Evolutionary conservation across 2,888 invertebrate species (phyloP), one percentile per base, ranked within the genome.

Genomic region (Spisula solida): DNA sequence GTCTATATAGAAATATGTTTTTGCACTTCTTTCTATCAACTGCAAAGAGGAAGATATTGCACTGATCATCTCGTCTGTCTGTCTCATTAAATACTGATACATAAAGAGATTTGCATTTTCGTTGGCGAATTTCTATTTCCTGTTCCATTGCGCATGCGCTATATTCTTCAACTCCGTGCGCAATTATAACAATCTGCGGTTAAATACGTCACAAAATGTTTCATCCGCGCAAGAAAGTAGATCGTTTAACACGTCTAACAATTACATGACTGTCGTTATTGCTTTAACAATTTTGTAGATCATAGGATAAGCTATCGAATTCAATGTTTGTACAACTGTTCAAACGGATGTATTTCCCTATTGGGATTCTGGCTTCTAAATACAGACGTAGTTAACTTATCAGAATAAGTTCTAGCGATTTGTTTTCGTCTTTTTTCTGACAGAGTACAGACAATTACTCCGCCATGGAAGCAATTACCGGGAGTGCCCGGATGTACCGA

Each of bases 361-460:
- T 66, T 66, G 60, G 60, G 60, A 66, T 25, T 10, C 10, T 25
- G 25, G 25, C 60, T 66, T 66, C 60, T 12, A 66, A 66, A 66
- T n/a, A 25, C 60, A 25, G 60, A n/a, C 12, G 25, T n/a, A 25
- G 60, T 25, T 12, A 66, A n/a, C 60, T 0, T 66, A 66, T 66
- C 60, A 25, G 10, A 66, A 66, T n/a, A n/a, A 66, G 60, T 25
- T 66, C 25, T n/a, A 25, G 20, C 60, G 60, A n/a, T 60, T 60
- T 25, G 60, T 66, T 25, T 51, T 14, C 51, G 12, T 51, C 20
- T 66, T 66, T 25, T 66, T 66, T 25, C 60, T 66, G 60, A 25
- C 60, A 66, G 25, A 66, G n/a, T 66, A 6, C 60, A 66, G 60
- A 66, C 60, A 66, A 66, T 66, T 66, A 66, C n/a, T 66, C 60